Conservation (phyloP, 2,113 vertebrate genomes). For the Ceyx margarethae region DNA sequence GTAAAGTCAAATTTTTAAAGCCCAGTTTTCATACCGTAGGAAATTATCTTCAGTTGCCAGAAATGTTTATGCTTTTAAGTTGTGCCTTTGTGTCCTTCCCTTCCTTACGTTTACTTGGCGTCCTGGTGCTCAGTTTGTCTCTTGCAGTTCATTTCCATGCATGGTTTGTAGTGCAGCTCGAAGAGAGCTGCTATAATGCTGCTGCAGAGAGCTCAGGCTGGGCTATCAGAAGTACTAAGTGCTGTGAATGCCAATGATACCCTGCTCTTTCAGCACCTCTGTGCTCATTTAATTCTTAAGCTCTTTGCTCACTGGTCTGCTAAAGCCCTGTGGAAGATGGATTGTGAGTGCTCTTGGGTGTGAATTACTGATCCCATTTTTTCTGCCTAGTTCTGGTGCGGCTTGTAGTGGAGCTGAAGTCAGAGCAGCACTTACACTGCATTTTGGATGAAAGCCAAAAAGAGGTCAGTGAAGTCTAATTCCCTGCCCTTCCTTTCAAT, state of each 20-base stretch:
- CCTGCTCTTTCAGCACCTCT: background rate
- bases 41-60: background rate
- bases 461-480: conserved; percentile 78
- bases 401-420: conserved; percentile 82
- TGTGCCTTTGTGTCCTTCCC: background rate
- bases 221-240: background rate
- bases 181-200: background rate
- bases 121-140: background rate
- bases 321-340: background rate
- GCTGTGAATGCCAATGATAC: background rate
- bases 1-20: background rate
- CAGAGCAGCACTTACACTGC: conserved; percentile 74
- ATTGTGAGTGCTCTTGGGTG: background rate
- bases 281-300: background rate
- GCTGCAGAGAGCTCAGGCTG: background rate
- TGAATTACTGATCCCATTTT: conserved; percentile 23
- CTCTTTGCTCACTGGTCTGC: background rate
- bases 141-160: background rate
- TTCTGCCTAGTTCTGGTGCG: conserved; percentile 83
- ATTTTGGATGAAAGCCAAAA: conserved; percentile 84
- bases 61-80: background rate
- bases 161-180: background rate
- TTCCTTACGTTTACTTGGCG: background rate
- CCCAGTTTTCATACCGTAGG: background rate
- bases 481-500: background rate